phyloP scores from a whole-genome alignment of 1,140 invertebrate genomes.

The Macrocentrus cingulum region DNA sequence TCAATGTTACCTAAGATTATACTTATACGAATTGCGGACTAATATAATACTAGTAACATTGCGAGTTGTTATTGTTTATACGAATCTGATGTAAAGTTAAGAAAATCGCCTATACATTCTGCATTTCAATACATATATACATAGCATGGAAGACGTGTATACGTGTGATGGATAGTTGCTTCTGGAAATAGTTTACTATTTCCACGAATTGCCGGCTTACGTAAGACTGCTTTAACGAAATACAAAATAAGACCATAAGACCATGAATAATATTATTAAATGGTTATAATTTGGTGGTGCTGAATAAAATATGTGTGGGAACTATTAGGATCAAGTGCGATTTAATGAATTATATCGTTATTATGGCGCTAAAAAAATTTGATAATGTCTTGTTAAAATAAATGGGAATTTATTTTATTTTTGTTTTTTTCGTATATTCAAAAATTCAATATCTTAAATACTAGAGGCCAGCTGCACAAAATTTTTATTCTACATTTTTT shows the following conservation, averaged over 20 bases:
- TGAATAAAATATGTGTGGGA: background rate
- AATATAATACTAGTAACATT: background rate
- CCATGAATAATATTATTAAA: conserved; percentile 26
- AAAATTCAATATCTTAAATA: too few relatives aligned
- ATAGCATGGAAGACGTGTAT: background rate
- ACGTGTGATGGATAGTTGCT: background rate
- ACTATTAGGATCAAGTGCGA: background rate
- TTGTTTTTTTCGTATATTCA: too few relatives aligned
- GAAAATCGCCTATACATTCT: conserved; percentile 35
- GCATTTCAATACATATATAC: conserved; percentile 15
- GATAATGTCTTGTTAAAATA: too few relatives aligned
- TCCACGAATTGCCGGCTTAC: conserved; percentile 39
- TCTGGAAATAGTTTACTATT: conserved; percentile 26
- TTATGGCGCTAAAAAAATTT: too few relatives aligned
- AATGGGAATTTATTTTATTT: too few relatives aligned
- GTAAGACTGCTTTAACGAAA: conserved; percentile 50
- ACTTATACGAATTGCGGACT: background rate
- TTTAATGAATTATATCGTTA: too few relatives aligned
- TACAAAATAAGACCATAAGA: conserved; percentile 23
- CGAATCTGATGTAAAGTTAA: conserved; percentile 17
- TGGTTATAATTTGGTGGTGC: conserved; percentile 27
- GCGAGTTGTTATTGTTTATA: background rate
- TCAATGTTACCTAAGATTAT: conserved; percentile 4
- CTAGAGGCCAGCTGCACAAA: too few relatives aligned
- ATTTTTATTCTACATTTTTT: too few relatives aligned